phyloP scores from a whole-genome alignment of 2,797 vertebrate genomes.

The Momotus momota region DNA sequence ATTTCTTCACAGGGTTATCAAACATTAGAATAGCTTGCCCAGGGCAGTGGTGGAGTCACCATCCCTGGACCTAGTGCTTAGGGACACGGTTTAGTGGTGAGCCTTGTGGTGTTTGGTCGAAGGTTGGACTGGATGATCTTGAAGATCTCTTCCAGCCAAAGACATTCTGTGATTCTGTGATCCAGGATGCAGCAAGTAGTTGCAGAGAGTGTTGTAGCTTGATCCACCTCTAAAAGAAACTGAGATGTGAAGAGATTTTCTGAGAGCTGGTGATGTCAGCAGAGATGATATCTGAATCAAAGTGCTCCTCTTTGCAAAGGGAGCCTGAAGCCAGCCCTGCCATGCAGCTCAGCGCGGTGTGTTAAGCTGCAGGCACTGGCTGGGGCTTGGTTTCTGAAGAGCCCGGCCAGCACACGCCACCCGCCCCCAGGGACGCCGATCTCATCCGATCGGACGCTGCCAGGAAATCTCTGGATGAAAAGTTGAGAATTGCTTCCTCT shows the following conservation, averaged over 20 bases:
- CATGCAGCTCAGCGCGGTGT: background rate
- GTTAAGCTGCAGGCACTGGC: accelerated
- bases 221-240: background rate
- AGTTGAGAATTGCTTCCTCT: background rate
- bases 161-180: too few species aligned
- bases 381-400: background rate
- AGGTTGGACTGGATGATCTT: too few species aligned
- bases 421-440: accelerated
- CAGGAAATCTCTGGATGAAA: background rate
- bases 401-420: accelerated
- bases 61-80: too few species aligned
- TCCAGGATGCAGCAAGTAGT: accelerated
- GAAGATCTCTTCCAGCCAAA: too few species aligned
- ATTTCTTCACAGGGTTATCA: too few species aligned
- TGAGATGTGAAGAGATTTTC: background rate
- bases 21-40: too few species aligned
- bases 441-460: background rate
- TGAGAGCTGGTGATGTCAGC: background rate
- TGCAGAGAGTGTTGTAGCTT: background rate
- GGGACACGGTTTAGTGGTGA: too few species aligned
- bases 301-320: background rate
- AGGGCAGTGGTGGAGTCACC: too few species aligned
- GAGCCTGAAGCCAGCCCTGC: background rate
- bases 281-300: background rate
- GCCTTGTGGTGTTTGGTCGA: too few species aligned